Base-by-base conservation (phyloP, 2,797 vertebrate genomes). In the Holocentrus rufus region DNA sequence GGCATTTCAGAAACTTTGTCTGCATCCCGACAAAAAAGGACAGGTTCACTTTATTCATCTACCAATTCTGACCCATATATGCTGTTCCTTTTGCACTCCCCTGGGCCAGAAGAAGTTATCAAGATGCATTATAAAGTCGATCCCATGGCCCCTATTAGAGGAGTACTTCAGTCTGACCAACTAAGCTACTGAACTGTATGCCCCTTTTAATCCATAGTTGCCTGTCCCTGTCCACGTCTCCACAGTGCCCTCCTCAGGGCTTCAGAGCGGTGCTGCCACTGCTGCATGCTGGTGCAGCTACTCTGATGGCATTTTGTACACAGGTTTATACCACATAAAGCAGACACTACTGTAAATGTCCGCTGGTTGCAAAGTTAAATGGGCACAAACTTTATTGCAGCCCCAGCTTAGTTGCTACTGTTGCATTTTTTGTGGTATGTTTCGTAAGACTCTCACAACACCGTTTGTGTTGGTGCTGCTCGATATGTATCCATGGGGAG, bases 201-300 rank as follows among this genome's bases (percentile, higher is more conserved):
- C 65, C 61, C 42, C 49, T 71, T 69, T 68, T 66, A 79, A 72
- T 70, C 65, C 64, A 64, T 47, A 61, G 39, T 30, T 7, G 8
- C 52, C 27, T 70, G 39, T 61, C 84, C 78, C 72, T 47, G 70
- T 90, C 61, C 74, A 80, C 20, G 84, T 86, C 87, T 89, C 88
- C 88, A 91, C 91, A 92, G 80, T 90, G 89, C 90, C 91, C 90
- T 86, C 90, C 79, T 79, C 88, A 91, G 91, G 89, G 58, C 85
- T 84, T 56, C 72, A 53, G 34, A 7, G 30, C 82, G 47, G 53
- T 57, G 23, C 58, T 34, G 47, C 18, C 66, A 60, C 39, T 17
- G 39, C 39, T 22, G 17, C 39, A 52, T 52, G 22, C 71, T 77
- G 55, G 27, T 60, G 56, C 68, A 63, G 55, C 62, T 4, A 34